These are phyloP conservation scores for Eugnorisma glareosa DNA, from an alignment of 2,888 invertebrate species.

Conservation along the genomic window DNA sequence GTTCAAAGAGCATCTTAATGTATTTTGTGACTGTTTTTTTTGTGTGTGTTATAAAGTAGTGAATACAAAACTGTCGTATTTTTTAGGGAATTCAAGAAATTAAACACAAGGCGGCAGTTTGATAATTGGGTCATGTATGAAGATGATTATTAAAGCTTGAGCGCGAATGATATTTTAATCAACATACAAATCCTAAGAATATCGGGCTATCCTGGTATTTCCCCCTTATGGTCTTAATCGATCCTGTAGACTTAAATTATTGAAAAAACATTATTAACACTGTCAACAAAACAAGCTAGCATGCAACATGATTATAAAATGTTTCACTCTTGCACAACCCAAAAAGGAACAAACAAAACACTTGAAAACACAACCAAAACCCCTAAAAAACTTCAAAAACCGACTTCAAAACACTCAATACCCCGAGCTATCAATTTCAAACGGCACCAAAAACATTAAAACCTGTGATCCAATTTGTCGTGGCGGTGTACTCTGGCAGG, in stretches of 20 bases:
- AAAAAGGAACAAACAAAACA: neutral
- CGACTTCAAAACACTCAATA: conserved; percentile 7
- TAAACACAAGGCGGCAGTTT: neutral
- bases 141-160: neutral
- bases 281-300: neutral
- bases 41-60: neutral
- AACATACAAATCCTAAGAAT: no score
- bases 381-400: conserved; percentile 16
- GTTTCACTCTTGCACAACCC: neutral
- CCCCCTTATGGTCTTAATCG: neutral
- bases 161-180: no score
- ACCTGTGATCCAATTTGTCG: conserved; percentile 55
- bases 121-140: neutral
- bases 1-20: neutral
- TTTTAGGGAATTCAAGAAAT: neutral
- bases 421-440: conserved; percentile 34
- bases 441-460: conserved; percentile 28
- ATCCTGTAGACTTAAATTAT: neutral
- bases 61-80: neutral
- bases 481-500: conserved; percentile 64
- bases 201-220: no score
- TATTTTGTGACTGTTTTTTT: neutral
- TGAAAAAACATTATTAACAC: neutral
- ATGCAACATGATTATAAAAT: neutral
- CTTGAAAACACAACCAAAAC: neutral